Evolutionary conservation across 2,113 vertebrate species (phyloP).

Genomic region (Carlito syrichta): DNA sequence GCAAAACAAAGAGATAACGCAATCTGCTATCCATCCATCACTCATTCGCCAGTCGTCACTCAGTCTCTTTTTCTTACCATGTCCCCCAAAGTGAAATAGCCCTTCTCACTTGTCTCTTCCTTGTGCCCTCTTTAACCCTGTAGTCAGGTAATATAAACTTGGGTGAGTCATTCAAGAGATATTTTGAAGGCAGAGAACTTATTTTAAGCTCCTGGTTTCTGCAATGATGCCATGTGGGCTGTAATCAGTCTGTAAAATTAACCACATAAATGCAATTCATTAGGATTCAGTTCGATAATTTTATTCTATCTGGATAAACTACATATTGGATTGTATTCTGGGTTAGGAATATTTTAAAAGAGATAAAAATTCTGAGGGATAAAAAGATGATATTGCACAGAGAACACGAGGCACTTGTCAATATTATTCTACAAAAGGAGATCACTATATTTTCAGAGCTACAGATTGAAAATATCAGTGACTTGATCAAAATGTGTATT

Average conservation of each 20-base stretch:
- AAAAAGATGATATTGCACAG: background rate
- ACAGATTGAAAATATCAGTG: background rate
- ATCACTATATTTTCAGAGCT: background rate
- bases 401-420: background rate
- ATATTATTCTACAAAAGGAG: background rate
- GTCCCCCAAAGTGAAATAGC: background rate
- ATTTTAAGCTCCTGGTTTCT: background rate
- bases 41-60: background rate
- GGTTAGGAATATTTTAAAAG: background rate
- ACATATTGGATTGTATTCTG: background rate
- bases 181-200: background rate
- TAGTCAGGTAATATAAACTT: background rate
- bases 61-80: background rate
- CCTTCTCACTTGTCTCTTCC: background rate
- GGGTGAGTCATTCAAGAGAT: background rate
- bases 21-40: background rate
- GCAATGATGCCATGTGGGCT: background rate
- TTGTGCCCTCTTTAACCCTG: background rate
- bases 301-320: background rate
- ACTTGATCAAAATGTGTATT: background rate
- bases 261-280: background rate
- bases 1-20: background rate
- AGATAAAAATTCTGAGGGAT: background rate
- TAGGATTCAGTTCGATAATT: background rate
- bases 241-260: slow-evolving; percentile 11